Percentiles rank a stretch among this genome's conserved stretches.
Evolutionary conservation across 2,888 invertebrate genomes (phyloP).

Genomic region (Caenorhabditis sp.): DNA sequence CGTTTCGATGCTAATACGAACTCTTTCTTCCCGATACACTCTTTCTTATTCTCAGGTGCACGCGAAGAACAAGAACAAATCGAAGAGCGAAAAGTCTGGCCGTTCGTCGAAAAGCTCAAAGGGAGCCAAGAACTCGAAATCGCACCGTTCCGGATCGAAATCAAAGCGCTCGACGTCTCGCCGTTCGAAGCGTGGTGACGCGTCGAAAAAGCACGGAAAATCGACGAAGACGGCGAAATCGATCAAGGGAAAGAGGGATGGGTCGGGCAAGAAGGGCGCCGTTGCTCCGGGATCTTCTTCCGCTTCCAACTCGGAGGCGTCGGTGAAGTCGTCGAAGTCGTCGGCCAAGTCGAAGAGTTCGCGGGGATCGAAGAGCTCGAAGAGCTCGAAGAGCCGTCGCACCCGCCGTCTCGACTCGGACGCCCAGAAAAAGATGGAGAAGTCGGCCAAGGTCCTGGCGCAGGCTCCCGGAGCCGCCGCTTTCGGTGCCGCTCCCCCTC

Average conservation of each 20-base stretch:
- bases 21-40: no score
- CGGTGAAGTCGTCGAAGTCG: conserved; percentile 9
- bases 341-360: background rate
- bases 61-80: conserved; percentile 26
- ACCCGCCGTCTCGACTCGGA: conserved; percentile 35
- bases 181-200: background rate
- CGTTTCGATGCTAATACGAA: no score
- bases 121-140: conserved; percentile 20
- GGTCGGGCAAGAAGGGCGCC: conserved; percentile 32
- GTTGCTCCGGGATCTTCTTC: background rate
- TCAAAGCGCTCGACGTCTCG: background rate
- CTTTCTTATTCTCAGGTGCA: conserved; percentile 7
- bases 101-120: conserved; percentile 29
- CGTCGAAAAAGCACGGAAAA: background rate
- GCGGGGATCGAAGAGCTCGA: background rate
- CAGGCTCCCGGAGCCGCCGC: background rate
- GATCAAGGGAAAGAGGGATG: conserved; percentile 36
- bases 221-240: conserved; percentile 24
- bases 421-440: conserved; percentile 44
- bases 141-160: conserved; percentile 5
- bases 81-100: conserved; percentile 19
- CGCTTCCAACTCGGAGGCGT: background rate
- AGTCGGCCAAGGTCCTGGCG: conserved; percentile 4
- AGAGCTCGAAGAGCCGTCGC: conserved; percentile 18
- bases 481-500: background rate